phyloP scores from a whole-genome alignment of 2,888 invertebrate species.

The Amaurobius ferox region DNA sequence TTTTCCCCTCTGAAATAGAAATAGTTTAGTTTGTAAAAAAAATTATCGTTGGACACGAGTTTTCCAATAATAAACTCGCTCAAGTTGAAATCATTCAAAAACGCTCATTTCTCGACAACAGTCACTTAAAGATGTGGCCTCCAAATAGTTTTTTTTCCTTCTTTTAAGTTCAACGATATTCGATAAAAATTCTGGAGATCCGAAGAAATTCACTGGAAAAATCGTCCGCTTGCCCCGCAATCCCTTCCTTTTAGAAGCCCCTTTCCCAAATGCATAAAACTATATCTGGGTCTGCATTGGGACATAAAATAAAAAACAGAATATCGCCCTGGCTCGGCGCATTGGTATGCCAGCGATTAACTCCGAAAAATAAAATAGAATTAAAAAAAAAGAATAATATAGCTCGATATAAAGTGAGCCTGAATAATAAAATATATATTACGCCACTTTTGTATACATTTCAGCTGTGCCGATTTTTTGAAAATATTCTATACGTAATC shows the following conservation, averaged over 20 bases:
- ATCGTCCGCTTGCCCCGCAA: not conserved
- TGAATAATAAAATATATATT: slow-evolving; percentile 69
- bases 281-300: not conserved
- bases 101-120: not conserved
- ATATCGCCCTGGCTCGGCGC: not conserved
- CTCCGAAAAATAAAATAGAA: slow-evolving; percentile 46
- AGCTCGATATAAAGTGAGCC: slow-evolving; percentile 46
- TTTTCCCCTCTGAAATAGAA: no score
- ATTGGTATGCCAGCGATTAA: slow-evolving; percentile 65
- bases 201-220: slow-evolving; percentile 1
- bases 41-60: no score
- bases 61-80: no score
- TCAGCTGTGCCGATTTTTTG: slow-evolving; percentile 34
- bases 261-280: not conserved
- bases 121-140: not conserved
- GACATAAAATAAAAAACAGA: not conserved
- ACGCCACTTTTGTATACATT: slow-evolving; percentile 40
- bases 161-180: not conserved
- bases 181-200: not conserved
- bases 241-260: not conserved
- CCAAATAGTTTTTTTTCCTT: not conserved
- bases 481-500: slow-evolving; percentile 66
- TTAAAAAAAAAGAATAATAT: slow-evolving; percentile 20
- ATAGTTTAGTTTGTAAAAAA: no score
- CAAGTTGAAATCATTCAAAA: not conserved